Conservation (phyloP, 2,113 vertebrate genomes). For the Rhinolophus sinicus region DNA sequence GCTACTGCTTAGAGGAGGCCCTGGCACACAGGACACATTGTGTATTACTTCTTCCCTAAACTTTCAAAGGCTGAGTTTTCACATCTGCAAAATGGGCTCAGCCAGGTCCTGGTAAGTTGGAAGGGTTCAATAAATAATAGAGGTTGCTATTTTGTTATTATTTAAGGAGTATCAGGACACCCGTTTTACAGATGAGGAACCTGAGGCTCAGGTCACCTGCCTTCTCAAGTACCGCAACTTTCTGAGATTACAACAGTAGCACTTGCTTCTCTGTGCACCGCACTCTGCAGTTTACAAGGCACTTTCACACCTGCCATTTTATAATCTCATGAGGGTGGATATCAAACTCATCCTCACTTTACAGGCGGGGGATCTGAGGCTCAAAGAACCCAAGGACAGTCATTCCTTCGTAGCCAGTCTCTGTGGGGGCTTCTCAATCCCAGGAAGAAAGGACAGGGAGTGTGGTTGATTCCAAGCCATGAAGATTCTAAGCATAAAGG, state of each 20-base stretch:
- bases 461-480: neutral
- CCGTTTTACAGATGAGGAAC: neutral
- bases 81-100: neutral
- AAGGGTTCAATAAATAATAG: neutral
- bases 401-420: neutral
- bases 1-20: neutral
- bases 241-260: neutral
- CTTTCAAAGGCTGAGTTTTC: neutral
- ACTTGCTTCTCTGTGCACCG: neutral
- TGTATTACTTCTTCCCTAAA: neutral
- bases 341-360: neutral
- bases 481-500: neutral
- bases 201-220: neutral
- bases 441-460: neutral
- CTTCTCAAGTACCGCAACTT: neutral
- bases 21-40: neutral
- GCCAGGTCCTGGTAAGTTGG: neutral
- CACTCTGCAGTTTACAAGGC: neutral
- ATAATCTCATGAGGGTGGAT: neutral
- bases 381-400: neutral
- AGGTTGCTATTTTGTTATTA: neutral
- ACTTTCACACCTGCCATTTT: neutral
- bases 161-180: neutral
- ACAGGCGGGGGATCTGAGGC: neutral
- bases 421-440: neutral